Evolutionary conservation across 1,140 invertebrate genomes (phyloP).

Genomic region (Lasaia peninsularis): DNA sequence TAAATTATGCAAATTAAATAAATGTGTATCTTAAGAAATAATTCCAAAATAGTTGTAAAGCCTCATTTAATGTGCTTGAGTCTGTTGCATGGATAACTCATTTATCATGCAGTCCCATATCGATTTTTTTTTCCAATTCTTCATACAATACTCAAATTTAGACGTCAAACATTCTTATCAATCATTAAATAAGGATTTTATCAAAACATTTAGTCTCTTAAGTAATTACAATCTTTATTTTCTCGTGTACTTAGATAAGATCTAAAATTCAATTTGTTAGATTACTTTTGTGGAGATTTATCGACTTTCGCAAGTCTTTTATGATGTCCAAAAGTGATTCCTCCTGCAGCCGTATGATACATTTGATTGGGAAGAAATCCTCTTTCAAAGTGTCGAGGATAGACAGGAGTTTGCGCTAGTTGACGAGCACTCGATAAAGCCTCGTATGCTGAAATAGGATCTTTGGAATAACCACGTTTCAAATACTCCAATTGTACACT

Average conservation of each 20-base stretch:
- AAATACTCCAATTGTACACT: conserved; percentile 68
- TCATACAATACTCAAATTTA: no score
- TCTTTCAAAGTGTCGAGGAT: conserved; percentile 59
- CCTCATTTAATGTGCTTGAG: no score
- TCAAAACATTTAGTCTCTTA: background rate
- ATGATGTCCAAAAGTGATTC: conserved; percentile 60
- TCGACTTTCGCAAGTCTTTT: conserved; percentile 59
- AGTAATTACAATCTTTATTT: background rate
- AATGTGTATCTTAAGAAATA: no score
- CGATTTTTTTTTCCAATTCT: no score
- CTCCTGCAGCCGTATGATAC: conserved; percentile 61
- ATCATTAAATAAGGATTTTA: no score
- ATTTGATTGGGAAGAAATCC: conserved; percentile 74
- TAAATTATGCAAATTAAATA: no score
- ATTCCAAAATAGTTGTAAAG: no score
- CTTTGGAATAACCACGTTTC: conserved; percentile 64
- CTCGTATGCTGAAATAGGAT: conserved; percentile 64
- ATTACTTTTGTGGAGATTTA: conserved; percentile 22
- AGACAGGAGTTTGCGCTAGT: conserved; percentile 33
- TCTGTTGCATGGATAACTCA: no score
- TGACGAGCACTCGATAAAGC: conserved; percentile 51
- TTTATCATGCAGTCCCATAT: no score
- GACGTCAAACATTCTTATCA: no score
- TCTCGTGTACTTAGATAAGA: background rate
- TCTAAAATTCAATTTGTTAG: background rate